Evolutionary conservation across 2,888 invertebrate genomes (phyloP).

Genomic region (Lochmaea capreae): DNA sequence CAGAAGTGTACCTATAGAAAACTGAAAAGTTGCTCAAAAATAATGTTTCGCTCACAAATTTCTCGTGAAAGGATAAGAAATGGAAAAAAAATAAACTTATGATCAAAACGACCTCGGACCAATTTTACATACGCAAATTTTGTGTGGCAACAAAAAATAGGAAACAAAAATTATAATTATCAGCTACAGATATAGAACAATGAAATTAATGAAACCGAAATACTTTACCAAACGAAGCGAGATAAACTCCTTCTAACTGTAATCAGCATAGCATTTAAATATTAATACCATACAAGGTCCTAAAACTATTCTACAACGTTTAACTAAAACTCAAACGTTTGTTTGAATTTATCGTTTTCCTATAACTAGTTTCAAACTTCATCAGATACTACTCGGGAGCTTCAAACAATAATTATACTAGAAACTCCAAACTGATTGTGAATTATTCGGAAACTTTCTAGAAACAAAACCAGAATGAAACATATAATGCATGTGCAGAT

Average conservation of each 20-base stretch:
- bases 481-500: conserved; percentile 32
- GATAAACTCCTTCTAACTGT: conserved; percentile 2
- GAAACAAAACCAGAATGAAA: conserved; percentile 39
- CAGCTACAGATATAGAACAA: too few species aligned
- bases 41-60: too few species aligned
- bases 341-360: conserved; percentile 33
- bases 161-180: not conserved
- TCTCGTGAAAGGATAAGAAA: too few species aligned
- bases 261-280: conserved; percentile 23
- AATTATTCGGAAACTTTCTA: conserved; percentile 44
- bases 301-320: conserved; percentile 25
- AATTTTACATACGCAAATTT: too few species aligned
- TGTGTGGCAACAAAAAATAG: not conserved
- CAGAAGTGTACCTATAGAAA: too few species aligned
- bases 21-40: too few species aligned
- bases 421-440: conserved; percentile 43
- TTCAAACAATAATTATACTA: conserved; percentile 46
- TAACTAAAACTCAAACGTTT: conserved; percentile 24
- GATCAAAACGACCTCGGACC: too few species aligned
- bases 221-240: not conserved
- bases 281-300: conserved; percentile 23
- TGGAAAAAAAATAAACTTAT: too few species aligned
- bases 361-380: conserved; percentile 40
- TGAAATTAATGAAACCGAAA: not conserved
- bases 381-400: conserved; percentile 26